Base-by-base conservation (phyloP, 2,797 vertebrate genomes). In the Chaetophractus vellerosus region DNA sequence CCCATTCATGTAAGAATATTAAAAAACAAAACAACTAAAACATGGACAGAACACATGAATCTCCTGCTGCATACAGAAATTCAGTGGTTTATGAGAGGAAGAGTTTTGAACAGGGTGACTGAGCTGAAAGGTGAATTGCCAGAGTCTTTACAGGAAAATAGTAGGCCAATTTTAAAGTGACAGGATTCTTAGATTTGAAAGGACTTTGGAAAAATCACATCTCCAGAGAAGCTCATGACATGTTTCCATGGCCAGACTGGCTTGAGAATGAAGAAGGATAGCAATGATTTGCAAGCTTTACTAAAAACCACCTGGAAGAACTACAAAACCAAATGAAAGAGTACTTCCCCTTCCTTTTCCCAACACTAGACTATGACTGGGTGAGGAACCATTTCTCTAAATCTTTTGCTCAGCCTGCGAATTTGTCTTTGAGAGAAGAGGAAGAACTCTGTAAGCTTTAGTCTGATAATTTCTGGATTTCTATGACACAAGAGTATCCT, bases 131-230 rank as follows among this genome's bases (percentile, higher is more conserved):
- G 24, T 80, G 74, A 81, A 41, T 78, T 63, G 14, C 33, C 23
- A n/a, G 36, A 45, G 26, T 24, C 61, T 14, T 50, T 75, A 55
- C 0, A 69, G 48, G 50, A 64, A 93, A 41, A 28, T 15, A 31
- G 21, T 36, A 50, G 63, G 50, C 36, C 23, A 55, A 5, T 83
- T 57, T 90, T 85, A 57, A 59, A 82, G 41, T 74, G 72, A 55
- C 36, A 48, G 41, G 33, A 85, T 48, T 93, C 64, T 91, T 79
- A 45, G 45, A 38, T 90, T 55, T 33, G n/a, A 76, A 69, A 91
- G 76, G 61, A 91, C n/a, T 24, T 55, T 59, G 72, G 31, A 79
- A 74, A 48, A 91, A 2, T 63, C 48, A 21, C 2, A 1, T 79
- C 59, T 48, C 33, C 24, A 52, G 41, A 76, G n/a, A 61, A 92